phyloP scores from a whole-genome alignment of 2,888 invertebrate genomes.

The Julus scandinavius region DNA sequence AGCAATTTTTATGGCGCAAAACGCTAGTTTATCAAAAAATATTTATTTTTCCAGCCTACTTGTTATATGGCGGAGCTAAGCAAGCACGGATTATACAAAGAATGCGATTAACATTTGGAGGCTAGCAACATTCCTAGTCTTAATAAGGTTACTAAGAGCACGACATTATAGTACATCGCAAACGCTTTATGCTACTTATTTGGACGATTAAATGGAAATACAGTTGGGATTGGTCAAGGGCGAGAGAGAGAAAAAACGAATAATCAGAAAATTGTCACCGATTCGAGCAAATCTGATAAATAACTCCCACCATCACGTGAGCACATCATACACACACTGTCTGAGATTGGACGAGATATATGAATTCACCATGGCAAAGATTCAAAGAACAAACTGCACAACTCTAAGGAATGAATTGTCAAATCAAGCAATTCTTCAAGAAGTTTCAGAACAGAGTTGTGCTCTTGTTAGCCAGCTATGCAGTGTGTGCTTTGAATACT shows the following conservation, averaged over 20 bases:
- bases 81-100: neutral
- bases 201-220: neutral
- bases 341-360: neutral
- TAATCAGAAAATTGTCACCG: neutral
- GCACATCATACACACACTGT: constrained; percentile 38
- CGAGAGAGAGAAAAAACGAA: constrained; percentile 1
- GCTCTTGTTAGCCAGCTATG: neutral
- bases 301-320: constrained; percentile 15
- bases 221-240: constrained; percentile 17
- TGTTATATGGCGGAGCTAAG: neutral
- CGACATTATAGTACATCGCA: neutral
- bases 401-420: neutral
- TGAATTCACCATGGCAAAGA: neutral
- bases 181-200: neutral
- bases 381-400: neutral
- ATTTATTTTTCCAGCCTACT: neutral
- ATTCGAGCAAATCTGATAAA: neutral
- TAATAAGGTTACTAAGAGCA: neutral
- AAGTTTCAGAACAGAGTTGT: neutral
- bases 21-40: too few relatives aligned
- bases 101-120: neutral
- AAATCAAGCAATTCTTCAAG: too few relatives aligned
- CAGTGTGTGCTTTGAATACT: neutral
- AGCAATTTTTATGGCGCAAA: neutral
- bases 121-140: neutral